phyloP scores from a whole-genome alignment of 2,113 vertebrate genomes.

The Melanocharis versteri region DNA sequence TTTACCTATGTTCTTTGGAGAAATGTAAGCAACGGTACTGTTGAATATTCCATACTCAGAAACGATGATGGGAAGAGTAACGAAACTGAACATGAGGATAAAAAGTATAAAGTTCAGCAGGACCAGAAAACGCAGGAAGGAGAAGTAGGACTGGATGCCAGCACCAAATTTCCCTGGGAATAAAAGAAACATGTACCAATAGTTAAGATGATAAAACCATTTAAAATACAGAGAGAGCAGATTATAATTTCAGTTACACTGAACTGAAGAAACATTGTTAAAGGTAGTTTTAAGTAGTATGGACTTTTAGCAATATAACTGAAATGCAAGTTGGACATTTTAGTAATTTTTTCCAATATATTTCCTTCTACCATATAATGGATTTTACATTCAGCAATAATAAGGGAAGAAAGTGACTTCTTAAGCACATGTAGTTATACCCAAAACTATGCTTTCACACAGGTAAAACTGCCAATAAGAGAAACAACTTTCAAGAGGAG shows the following conservation, averaged over 20 bases:
- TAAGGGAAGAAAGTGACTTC: background rate
- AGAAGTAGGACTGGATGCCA: slow-evolving; percentile 93
- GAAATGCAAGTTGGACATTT: background rate
- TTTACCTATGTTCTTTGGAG: slow-evolving; percentile 59
- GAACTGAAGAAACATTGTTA: background rate
- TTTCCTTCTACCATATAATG: background rate
- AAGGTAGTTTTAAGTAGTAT: background rate
- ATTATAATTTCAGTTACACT: slow-evolving; percentile 1
- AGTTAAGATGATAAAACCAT: background rate
- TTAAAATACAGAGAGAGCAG: background rate
- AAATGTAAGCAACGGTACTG: slow-evolving; percentile 60
- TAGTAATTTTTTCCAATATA: background rate
- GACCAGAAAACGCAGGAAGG: slow-evolving; percentile 92
- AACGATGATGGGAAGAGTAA: slow-evolving; percentile 82
- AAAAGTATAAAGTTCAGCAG: slow-evolving; percentile 89
- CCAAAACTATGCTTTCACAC: background rate
- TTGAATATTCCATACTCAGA: slow-evolving; percentile 72
- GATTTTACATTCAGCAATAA: background rate
- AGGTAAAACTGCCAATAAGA: background rate
- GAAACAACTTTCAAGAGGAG: background rate
- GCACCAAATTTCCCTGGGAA: slow-evolving; percentile 89
- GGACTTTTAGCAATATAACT: background rate
- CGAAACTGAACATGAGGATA: slow-evolving; percentile 86
- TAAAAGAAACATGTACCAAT: background rate
- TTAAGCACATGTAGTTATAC: background rate